A percentile compares a stretch with the other conserved stretches of the same genome.
phyloP scores from a whole-genome alignment of 2,797 vertebrate species.

The Squalus acanthias region DNA sequence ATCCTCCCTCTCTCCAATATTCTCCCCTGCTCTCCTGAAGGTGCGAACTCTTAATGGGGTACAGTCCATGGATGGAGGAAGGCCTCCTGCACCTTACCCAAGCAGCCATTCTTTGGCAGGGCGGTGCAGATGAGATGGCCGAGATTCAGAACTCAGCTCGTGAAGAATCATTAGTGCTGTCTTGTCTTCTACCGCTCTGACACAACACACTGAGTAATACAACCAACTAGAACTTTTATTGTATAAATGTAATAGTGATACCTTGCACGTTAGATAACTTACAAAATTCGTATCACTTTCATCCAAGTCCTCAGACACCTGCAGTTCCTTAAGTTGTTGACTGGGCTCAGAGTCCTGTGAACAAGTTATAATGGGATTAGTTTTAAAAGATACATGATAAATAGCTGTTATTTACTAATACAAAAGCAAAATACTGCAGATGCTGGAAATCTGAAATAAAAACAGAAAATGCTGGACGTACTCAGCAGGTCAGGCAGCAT shows the following conservation, averaged over 20 bases:
- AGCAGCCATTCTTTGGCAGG: neutral
- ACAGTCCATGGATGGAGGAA: neutral
- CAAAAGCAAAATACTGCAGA: too few relatives aligned
- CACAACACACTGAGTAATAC: neutral
- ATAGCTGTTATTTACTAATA: too few relatives aligned
- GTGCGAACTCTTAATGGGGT: neutral
- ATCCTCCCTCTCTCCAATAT: neutral
- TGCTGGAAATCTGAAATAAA: too few relatives aligned
- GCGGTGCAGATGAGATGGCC: neutral
- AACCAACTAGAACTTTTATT: neutral
- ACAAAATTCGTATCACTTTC: constrained; percentile 43
- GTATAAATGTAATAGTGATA: neutral
- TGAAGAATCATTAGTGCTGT: neutral
- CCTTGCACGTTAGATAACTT: neutral
- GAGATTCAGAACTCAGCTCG: neutral
- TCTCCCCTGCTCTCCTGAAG: neutral
- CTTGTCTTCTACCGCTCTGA: neutral
- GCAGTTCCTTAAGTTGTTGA: constrained; percentile 42
- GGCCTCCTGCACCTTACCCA: neutral
- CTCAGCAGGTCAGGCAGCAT: too few relatives aligned
- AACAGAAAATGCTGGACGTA: too few relatives aligned
- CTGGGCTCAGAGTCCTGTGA: constrained; percentile 47
- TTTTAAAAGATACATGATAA: neutral
- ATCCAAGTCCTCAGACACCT: constrained; percentile 38
- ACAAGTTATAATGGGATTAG: neutral